These are phyloP conservation scores for Typhlichthys eigenmanni DNA, from an alignment of 2,797 vertebrate species.

Conservation along the genomic window DNA sequence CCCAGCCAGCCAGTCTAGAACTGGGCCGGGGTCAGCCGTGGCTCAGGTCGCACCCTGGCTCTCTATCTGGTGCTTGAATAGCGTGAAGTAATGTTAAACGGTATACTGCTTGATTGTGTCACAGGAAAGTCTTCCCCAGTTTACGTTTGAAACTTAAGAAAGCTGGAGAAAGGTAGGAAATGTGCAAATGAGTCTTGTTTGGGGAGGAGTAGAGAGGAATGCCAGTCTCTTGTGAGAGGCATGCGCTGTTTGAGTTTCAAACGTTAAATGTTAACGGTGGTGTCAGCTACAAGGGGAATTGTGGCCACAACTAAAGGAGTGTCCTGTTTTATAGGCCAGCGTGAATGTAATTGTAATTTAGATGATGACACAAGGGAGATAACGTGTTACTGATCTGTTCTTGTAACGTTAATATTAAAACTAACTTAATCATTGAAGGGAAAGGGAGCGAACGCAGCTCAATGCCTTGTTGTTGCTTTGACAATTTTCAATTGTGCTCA, in stretches of 20 bases:
- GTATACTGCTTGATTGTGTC: too few species aligned
- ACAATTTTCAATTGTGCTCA: slow-evolving; percentile 52
- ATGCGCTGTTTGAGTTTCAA: too few species aligned
- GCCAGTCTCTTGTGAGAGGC: too few species aligned
- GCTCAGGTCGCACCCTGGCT: slow-evolving; percentile 23
- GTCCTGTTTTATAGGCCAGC: slow-evolving; percentile 27
- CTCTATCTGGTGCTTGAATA: slow-evolving; percentile 33
- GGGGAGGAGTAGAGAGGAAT: too few species aligned
- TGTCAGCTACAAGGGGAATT: too few species aligned
- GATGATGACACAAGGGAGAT: slow-evolving; percentile 51
- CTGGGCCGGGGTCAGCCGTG: slow-evolving; percentile 28
- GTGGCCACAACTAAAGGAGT: too few species aligned
- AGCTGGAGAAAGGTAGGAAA: too few species aligned
- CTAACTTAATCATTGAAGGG: slow-evolving; percentile 46
- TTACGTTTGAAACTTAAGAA: too few species aligned
- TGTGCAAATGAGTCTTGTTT: too few species aligned
- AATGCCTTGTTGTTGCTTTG: slow-evolving; percentile 43
- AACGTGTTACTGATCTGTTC: slow-evolving; percentile 42
- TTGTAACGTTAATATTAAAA: slow-evolving; percentile 12
- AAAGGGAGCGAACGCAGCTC: slow-evolving; percentile 58
- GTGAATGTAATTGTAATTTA: slow-evolving; percentile 57
- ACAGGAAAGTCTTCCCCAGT: too few species aligned
- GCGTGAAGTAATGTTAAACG: slow-evolving; percentile 25
- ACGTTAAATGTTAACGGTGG: too few species aligned
- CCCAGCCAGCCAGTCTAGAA: slow-evolving; percentile 2